These are phyloP conservation scores for Hyalella azteca DNA, from an alignment of 2,888 invertebrate genomes.

Conservation along the genomic window DNA sequence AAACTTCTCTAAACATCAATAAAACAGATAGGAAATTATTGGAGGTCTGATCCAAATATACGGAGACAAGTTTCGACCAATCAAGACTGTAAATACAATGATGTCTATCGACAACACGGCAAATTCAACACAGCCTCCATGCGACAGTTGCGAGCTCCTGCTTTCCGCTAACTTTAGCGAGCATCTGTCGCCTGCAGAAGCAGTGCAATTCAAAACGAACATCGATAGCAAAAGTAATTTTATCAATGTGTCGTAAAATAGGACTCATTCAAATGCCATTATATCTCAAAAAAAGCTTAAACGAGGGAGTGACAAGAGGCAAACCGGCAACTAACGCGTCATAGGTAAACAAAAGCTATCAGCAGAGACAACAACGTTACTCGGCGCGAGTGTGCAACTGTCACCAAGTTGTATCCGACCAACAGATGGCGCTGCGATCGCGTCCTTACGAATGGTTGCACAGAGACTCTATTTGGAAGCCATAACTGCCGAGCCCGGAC, in stretches of 20 bases:
- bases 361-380: slow-evolving; percentile 59
- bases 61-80: slow-evolving; percentile 56
- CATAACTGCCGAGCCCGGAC: slow-evolving; percentile 27
- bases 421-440: background rate
- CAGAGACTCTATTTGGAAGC: slow-evolving; percentile 39
- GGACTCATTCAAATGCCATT: background rate
- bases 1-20: slow-evolving; percentile 34
- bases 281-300: background rate
- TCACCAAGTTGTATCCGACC: slow-evolving; percentile 46
- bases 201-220: background rate
- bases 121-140: slow-evolving; percentile 46
- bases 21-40: slow-evolving; percentile 36
- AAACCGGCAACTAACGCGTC: slow-evolving; percentile 43
- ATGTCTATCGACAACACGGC: slow-evolving; percentile 57
- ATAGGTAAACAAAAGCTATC: slow-evolving; percentile 59
- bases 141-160: slow-evolving; percentile 15
- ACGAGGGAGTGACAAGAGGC: background rate
- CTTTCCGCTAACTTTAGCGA: slow-evolving; percentile 1
- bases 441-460: slow-evolving; percentile 24
- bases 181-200: background rate
- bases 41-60: slow-evolving; percentile 51
- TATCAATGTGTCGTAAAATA: background rate
- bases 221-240: background rate
- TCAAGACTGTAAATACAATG: slow-evolving; percentile 58
- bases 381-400: slow-evolving; percentile 54